These are phyloP conservation scores for Pseudeuparius sepicola DNA, from an alignment of 2,888 invertebrate species.

Conservation along the genomic window DNA sequence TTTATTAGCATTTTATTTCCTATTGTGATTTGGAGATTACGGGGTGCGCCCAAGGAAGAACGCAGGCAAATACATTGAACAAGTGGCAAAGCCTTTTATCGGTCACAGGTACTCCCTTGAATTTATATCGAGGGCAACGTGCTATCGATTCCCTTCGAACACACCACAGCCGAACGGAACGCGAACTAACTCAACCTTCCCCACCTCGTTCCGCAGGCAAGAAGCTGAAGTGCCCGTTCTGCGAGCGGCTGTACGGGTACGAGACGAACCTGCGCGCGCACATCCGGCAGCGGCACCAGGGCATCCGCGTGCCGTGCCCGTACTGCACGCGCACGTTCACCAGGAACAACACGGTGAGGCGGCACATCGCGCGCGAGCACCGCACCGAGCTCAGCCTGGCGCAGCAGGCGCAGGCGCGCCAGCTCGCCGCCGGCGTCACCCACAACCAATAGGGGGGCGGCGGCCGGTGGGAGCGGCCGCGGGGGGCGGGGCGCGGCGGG, in stretches of 20 bases:
- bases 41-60: too few relatives aligned
- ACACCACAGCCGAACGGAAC: too few relatives aligned
- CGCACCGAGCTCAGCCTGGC: conserved; percentile 62
- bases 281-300: conserved; percentile 85
- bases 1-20: too few relatives aligned
- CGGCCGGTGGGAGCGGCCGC: neutral
- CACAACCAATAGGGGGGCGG: too few relatives aligned
- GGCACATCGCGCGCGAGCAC: conserved; percentile 85
- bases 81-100: too few relatives aligned
- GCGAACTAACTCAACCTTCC: too few relatives aligned
- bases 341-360: conserved; percentile 82
- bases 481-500: conserved; percentile 33
- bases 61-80: too few relatives aligned
- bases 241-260: conserved; percentile 85
- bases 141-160: too few relatives aligned
- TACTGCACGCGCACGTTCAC: conserved; percentile 86
- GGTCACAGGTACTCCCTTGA: too few relatives aligned
- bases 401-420: conserved; percentile 44
- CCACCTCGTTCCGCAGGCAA: conserved; percentile 71
- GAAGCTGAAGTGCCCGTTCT: conserved; percentile 86
- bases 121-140: too few relatives aligned
- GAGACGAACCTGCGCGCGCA: conserved; percentile 88
- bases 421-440: too few relatives aligned
- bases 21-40: too few relatives aligned
- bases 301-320: conserved; percentile 84